Base-by-base conservation (phyloP, 2,797 vertebrate species). In the Megaceryle alcyon region DNA sequence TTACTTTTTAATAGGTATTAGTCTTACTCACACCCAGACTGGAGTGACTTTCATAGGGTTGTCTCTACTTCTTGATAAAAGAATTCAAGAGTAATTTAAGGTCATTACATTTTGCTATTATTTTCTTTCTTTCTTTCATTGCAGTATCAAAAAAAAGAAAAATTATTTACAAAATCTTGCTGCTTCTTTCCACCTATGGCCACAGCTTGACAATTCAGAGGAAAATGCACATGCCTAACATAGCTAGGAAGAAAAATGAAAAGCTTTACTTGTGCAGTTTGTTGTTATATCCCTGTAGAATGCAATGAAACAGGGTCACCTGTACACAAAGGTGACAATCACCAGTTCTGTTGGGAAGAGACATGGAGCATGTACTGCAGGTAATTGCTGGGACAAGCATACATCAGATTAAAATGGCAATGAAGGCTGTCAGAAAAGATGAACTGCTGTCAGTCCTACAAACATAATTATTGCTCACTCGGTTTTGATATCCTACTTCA, bases 11-110 rank as follows among this genome's bases (percentile, higher is more conserved):
- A 72, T 48, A 84, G 33, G 5, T 70, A 88, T 90, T 84, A 77
- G 21, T 70, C 29, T 93, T 53, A 59, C 28, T 84, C 22, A 82
- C 37, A 49, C 26, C 33, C 4, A 0, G 28, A 44, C 22, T 88
- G 39, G 16, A 86, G 25, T 79, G 46, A 15, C 33, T 89, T 93
- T 94, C 39, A 35, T 33, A 78, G 64, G 6, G 14, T 29, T 61
- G 26, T 23, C 35, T 82, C 79, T 72, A 60, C 65, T 95, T 86
- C 51, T 83, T 91, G 51, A 88, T 69, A 88, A 82, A 82, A 78
- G 64, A 56, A 23, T 72, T 46, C 56, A 69, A 86, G 71, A 90
- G 63, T 61, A 69, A 86, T 82, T 92, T 86, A 57, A 41, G 35
- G 64, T 65, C 22, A 44, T 81, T 83, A 78, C 0, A 0, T 78